Evolutionary conservation across 2,888 invertebrate genomes (phyloP).

Genomic region (Nymphalis polychloros): DNA sequence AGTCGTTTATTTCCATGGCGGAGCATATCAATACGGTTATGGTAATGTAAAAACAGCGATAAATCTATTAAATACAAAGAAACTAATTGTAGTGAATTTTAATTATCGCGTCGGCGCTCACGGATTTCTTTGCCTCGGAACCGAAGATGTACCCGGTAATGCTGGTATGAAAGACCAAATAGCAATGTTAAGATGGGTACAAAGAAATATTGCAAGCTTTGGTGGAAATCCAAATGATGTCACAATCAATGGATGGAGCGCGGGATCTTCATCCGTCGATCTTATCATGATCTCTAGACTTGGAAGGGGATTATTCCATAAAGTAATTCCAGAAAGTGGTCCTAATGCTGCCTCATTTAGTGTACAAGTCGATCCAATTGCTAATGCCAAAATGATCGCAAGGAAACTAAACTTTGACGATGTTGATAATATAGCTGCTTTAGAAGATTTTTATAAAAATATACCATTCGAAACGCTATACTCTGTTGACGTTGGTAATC

Average conservation of each 20-base stretch:
- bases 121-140: constrained; percentile 63
- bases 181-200: constrained; percentile 48
- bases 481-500: constrained; percentile 31
- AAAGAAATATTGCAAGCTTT: constrained; percentile 57
- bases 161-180: constrained; percentile 68
- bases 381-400: constrained; percentile 53
- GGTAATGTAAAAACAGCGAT: constrained; percentile 45
- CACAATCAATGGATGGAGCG: constrained; percentile 57
- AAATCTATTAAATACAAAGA: constrained; percentile 46
- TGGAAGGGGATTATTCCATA: constrained; percentile 54
- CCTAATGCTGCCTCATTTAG: constrained; percentile 45
- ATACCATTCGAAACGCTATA: constrained; percentile 44
- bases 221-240: constrained; percentile 64
- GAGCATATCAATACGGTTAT: constrained; percentile 60
- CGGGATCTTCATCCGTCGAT: constrained; percentile 57
- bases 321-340: constrained; percentile 58
- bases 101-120: constrained; percentile 60
- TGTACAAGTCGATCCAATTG: constrained; percentile 53
- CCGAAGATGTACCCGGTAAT: constrained; percentile 59
- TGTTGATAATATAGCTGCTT: constrained; percentile 47
- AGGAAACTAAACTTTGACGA: constrained; percentile 45
- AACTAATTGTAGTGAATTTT: constrained; percentile 54
- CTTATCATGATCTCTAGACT: constrained; percentile 53
- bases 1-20: constrained; percentile 67
- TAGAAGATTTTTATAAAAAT: constrained; percentile 57